Evolutionary conservation across 2,888 invertebrate species (phyloP).

Genomic region (Bibio marci): DNA sequence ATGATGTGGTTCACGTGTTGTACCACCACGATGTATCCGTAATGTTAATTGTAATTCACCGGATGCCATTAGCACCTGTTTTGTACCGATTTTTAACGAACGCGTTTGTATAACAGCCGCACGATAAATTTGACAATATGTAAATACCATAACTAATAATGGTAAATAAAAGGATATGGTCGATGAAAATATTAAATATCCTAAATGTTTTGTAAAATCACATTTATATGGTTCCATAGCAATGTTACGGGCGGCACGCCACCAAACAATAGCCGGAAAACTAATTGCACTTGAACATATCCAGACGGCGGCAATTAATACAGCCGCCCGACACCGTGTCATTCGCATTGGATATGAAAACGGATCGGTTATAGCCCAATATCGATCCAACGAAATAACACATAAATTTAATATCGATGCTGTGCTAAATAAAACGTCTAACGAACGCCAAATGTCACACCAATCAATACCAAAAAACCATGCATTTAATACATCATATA

Average conservation of each 20-base stretch:
- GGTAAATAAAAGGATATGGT: slow-evolving; percentile 96
- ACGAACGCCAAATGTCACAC: slow-evolving; percentile 95
- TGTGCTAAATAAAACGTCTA: slow-evolving; percentile 93
- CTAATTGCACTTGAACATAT: slow-evolving; percentile 92
- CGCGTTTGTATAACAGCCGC: slow-evolving; percentile 86
- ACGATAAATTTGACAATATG: slow-evolving; percentile 88
- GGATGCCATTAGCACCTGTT: slow-evolving; percentile 70
- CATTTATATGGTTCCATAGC: slow-evolving; percentile 74
- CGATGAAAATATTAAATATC: slow-evolving; percentile 93
- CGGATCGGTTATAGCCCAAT: slow-evolving; percentile 98
- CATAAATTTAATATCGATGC: slow-evolving; percentile 95
- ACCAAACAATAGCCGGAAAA: slow-evolving; percentile 95
- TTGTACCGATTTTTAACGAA: slow-evolving; percentile 79
- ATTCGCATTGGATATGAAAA: slow-evolving; percentile 93
- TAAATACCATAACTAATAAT: slow-evolving; percentile 93
- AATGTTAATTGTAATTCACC: slow-evolving; percentile 77
- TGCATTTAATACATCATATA: slow-evolving; percentile 74
- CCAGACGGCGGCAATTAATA: slow-evolving; percentile 89
- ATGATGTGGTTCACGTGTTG: slow-evolving; percentile 38
- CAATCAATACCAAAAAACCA: slow-evolving; percentile 93
- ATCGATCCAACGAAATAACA: slow-evolving; percentile 89
- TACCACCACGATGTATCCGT: slow-evolving; percentile 85
- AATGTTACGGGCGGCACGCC: slow-evolving; percentile 72
- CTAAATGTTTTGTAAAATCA: slow-evolving; percentile 90
- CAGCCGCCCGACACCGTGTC: slow-evolving; percentile 71